Evolutionary conservation across 2,888 invertebrate species (phyloP).

Genomic region (Epistrophella euchroma): DNA sequence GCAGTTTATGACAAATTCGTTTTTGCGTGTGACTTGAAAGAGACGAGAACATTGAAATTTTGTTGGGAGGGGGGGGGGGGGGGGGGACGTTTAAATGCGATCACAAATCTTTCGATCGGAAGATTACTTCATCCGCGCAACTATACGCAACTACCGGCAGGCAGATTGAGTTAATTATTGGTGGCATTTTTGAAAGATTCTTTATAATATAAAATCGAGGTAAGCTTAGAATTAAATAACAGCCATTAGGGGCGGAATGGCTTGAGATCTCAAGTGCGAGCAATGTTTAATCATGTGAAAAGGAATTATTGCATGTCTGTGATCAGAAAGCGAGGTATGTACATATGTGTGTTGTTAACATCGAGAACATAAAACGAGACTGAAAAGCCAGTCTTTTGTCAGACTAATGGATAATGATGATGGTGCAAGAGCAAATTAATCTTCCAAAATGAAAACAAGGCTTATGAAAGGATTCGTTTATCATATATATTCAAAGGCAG

Average conservation of each 20-base stretch:
- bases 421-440: slow-evolving; percentile 34
- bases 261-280: slow-evolving; percentile 13
- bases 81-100: slow-evolving; percentile 48
- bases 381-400: slow-evolving; percentile 9
- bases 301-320: slow-evolving; percentile 52
- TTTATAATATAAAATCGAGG: neutral
- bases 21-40: slow-evolving; percentile 61
- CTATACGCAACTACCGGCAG: slow-evolving; percentile 61
- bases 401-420: slow-evolving; percentile 50
- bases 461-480: slow-evolving; percentile 41
- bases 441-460: slow-evolving; percentile 26
- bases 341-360: neutral
- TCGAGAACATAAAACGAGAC: neutral
- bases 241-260: slow-evolving; percentile 15
- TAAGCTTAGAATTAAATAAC: slow-evolving; percentile 23
- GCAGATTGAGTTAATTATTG: slow-evolving; percentile 75
- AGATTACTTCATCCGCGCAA: slow-evolving; percentile 59
- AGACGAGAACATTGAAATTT: neutral
- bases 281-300: slow-evolving; percentile 53
- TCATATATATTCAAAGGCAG: neutral
- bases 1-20: slow-evolving; percentile 73
- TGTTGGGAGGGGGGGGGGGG: neutral
- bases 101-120: slow-evolving; percentile 74
- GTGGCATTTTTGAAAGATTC: slow-evolving; percentile 48
- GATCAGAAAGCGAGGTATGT: neutral